phyloP scores from a whole-genome alignment of 2,797 vertebrate species.

The Pangasius mekongensis region DNA sequence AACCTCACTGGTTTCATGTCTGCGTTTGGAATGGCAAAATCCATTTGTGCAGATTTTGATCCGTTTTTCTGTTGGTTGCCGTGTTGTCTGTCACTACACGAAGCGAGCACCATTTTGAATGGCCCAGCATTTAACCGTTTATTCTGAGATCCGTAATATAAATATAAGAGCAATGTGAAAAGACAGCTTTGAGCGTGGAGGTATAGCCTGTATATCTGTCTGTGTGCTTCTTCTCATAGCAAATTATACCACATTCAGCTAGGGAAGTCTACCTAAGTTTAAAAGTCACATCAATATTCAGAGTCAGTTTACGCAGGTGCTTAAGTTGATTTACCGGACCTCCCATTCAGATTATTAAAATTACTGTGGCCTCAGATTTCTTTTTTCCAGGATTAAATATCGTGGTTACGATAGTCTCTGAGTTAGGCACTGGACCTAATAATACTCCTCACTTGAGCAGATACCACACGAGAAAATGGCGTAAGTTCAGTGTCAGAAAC shows the following conservation, averaged over 20 bases:
- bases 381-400: neutral
- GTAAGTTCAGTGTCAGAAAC: neutral
- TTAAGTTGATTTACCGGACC: neutral
- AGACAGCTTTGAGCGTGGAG: neutral
- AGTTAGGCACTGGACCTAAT: neutral
- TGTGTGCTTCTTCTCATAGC: neutral
- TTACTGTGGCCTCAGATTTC: neutral
- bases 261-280: neutral
- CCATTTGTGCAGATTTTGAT: neutral
- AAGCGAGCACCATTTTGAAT: neutral
- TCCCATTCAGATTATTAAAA: neutral
- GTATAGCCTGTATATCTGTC: neutral
- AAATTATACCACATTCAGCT: neutral
- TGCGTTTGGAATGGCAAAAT: neutral
- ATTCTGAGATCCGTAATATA: neutral
- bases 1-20: neutral
- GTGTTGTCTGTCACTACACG: neutral
- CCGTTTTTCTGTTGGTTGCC: neutral
- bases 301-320: neutral
- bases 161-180: neutral
- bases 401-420: neutral
- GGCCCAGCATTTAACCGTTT: neutral
- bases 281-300: neutral
- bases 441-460: neutral
- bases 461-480: neutral